phyloP scores from a whole-genome alignment of 53 echinoderm and acorn worm species.

The Holothuria leucospilota region DNA sequence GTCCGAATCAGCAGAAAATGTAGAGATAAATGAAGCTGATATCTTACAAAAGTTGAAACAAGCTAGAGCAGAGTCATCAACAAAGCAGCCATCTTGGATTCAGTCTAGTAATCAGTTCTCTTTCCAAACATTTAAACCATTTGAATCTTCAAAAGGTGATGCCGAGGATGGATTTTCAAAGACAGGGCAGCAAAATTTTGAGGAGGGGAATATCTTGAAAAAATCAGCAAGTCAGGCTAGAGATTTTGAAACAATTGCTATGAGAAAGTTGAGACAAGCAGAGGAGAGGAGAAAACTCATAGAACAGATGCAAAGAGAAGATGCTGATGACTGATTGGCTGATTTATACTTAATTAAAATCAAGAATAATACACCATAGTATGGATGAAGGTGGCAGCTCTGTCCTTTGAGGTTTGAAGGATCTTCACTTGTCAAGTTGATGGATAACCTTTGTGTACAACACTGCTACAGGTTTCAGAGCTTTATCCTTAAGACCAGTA shows the following conservation, averaged over 20 bases:
- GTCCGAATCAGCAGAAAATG: neutral
- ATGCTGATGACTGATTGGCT: conserved; percentile 33
- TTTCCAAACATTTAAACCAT: neutral
- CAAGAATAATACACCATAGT: no score
- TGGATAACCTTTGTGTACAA: no score
- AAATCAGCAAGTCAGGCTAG: conserved; percentile 29
- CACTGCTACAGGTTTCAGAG: no score
- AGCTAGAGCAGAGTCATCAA: conserved; percentile 13
- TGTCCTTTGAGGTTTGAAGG: no score
- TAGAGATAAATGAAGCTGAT: conserved; percentile 28
- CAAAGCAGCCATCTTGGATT: neutral
- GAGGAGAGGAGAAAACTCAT: conserved; percentile 77
- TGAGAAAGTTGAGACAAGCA: conserved; percentile 73
- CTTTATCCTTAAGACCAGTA: no score
- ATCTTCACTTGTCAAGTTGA: no score
- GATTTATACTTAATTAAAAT: neutral
- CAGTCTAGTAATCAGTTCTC: neutral
- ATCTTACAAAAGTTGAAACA: conserved; percentile 28
- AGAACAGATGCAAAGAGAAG: conserved; percentile 75
- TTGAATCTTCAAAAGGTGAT: no score
- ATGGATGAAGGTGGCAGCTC: no score
- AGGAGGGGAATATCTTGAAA: no score
- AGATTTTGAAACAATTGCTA: conserved; percentile 75
- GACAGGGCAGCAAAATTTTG: no score
- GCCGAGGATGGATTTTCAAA: no score